Conservation (phyloP, 2,797 vertebrate genomes). For the Rhinogobio ventralis region DNA sequence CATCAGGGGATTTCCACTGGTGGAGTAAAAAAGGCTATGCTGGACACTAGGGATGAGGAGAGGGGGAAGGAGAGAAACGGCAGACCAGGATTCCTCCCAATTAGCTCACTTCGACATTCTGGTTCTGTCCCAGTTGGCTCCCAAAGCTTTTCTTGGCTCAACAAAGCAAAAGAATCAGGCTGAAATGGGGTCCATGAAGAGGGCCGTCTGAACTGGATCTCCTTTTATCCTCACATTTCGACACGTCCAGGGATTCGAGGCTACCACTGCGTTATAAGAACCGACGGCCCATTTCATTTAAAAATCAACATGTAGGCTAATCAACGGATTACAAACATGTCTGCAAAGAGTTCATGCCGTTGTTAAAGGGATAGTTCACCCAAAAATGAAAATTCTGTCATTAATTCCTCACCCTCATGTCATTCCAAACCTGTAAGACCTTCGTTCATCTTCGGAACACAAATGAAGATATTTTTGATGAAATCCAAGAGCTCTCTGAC, state of each 20-base stretch:
- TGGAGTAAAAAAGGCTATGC: conserved; percentile 35
- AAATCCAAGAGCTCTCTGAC: too few species aligned
- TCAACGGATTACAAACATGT: conserved; percentile 10
- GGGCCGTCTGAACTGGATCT: conserved; percentile 24
- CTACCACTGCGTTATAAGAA: conserved; percentile 18
- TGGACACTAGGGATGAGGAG: conserved; percentile 33
- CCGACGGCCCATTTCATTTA: neutral
- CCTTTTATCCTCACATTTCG: conserved; percentile 46
- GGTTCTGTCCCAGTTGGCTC: conserved; percentile 59
- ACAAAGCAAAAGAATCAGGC: conserved; percentile 54
- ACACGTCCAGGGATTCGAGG: conserved; percentile 37
- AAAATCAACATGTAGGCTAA: conserved; percentile 23
- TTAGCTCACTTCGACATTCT: conserved; percentile 53
- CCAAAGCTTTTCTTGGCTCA: conserved; percentile 52
- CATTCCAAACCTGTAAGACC: too few species aligned
- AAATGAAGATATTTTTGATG: too few species aligned
- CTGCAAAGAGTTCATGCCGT: neutral
- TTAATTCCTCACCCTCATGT: too few species aligned
- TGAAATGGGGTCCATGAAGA: conserved; percentile 39
- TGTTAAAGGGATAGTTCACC: neutral
- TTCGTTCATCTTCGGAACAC: too few species aligned
- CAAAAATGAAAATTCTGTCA: too few species aligned
- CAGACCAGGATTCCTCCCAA: conserved; percentile 54
- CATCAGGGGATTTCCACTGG: conserved; percentile 47
- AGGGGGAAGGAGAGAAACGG: conserved; percentile 8